phyloP scores from a whole-genome alignment of 2,113 vertebrate genomes.

The Oreochromis spilurus region DNA sequence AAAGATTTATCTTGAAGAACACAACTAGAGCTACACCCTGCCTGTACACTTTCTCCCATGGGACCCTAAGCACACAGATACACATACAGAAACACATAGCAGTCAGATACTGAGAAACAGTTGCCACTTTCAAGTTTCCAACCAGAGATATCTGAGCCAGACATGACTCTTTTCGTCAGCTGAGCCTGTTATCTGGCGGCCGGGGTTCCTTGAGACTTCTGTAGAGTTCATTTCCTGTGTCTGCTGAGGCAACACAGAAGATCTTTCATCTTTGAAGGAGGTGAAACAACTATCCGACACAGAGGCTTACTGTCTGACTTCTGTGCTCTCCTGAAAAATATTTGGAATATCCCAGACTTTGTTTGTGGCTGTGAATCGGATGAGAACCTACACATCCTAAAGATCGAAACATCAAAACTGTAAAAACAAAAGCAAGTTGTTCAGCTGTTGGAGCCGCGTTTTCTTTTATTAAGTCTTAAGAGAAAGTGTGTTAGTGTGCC shows the following conservation, averaged over 20 bases:
- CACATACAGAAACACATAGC: not conserved
- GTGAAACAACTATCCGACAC: constrained; percentile 31
- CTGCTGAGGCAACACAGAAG: constrained; percentile 44
- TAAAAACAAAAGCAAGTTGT: not conserved
- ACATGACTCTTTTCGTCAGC: constrained; percentile 53
- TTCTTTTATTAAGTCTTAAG: not conserved
- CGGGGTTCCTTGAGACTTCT: constrained; percentile 50
- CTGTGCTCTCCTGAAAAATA: not conserved
- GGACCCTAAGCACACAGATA: constrained; percentile 35
- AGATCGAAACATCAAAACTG: not conserved
- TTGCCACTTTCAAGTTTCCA: constrained; percentile 53
- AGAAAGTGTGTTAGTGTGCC: not conserved
- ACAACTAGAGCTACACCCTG: constrained; percentile 20
- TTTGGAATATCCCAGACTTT: not conserved
- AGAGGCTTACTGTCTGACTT: not conserved
- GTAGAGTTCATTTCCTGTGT: constrained; percentile 59
- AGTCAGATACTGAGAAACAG: constrained; percentile 33
- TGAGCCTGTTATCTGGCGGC: constrained; percentile 41
- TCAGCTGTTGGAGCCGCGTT: not conserved
- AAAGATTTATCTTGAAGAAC: constrained; percentile 41
- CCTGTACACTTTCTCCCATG: constrained; percentile 22
- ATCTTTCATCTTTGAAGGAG: constrained; percentile 56
- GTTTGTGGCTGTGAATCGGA: not conserved
- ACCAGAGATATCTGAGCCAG: constrained; percentile 52
- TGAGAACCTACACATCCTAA: not conserved